phyloP scores from a whole-genome alignment of 2,797 vertebrate species.

The Bufotes viridis region DNA sequence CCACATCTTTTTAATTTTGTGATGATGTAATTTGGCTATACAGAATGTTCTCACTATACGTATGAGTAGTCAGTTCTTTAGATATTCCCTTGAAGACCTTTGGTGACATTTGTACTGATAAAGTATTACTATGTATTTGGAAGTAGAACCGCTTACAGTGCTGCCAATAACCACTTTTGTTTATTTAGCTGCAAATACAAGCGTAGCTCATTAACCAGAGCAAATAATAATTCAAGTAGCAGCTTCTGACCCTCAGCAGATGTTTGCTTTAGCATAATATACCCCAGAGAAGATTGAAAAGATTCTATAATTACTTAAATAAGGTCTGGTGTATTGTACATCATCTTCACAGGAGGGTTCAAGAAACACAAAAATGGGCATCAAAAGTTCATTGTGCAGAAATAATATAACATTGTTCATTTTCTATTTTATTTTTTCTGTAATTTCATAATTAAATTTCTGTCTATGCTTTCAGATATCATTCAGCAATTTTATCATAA shows the following conservation, averaged over 20 bases:
- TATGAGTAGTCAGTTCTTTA: background rate
- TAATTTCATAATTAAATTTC: background rate
- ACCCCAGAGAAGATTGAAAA: slow-evolving; percentile 40
- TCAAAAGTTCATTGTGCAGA: background rate
- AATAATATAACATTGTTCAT: too few relatives aligned
- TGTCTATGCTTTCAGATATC: background rate
- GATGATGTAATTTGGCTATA: background rate
- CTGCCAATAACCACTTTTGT: slow-evolving; percentile 31
- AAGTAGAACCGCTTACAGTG: background rate
- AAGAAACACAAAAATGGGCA: background rate
- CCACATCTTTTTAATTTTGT: background rate
- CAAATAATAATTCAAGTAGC: slow-evolving; percentile 45
- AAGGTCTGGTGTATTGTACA: background rate
- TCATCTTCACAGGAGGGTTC: background rate
- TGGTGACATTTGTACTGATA: background rate
- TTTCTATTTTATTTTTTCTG: too few relatives aligned
- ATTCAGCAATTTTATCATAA: background rate
- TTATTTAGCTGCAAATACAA: slow-evolving; percentile 24
- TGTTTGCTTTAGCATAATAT: slow-evolving; percentile 40
- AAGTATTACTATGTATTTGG: slow-evolving; percentile 16
- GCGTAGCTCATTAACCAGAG: slow-evolving; percentile 41
- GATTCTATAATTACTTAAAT: slow-evolving; percentile 26
- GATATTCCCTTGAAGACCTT: slow-evolving; percentile 17
- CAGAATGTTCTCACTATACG: background rate
- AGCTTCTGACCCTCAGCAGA: slow-evolving; percentile 40